phyloP scores from a whole-genome alignment of 2,888 invertebrate species.

The Erannis defoliaria region DNA sequence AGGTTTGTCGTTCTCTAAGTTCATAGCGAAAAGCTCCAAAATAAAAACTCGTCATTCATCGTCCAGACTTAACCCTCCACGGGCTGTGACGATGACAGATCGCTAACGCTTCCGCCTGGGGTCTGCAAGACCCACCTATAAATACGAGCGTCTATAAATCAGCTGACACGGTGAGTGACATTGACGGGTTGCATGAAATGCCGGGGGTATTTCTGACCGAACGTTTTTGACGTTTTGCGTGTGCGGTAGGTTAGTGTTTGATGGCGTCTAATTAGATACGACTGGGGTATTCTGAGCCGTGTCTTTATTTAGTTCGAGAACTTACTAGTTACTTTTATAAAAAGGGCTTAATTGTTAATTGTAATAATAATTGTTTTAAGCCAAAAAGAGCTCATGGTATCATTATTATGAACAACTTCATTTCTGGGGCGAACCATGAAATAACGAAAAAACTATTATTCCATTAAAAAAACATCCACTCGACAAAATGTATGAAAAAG shows the following conservation, averaged over 20 bases:
- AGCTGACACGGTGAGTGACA: slow-evolving; percentile 69
- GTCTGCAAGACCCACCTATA: slow-evolving; percentile 30
- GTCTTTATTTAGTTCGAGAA: slow-evolving; percentile 17
- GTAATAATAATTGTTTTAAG: too few species aligned
- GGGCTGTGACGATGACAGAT: slow-evolving; percentile 71
- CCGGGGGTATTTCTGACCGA: slow-evolving; percentile 54
- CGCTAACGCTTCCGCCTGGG: slow-evolving; percentile 62
- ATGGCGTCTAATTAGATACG: slow-evolving; percentile 30
- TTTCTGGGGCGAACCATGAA: too few species aligned
- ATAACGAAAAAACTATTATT: too few species aligned
- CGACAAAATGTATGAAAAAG: too few species aligned
- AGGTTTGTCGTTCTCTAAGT: too few species aligned
- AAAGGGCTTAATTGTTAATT: too few species aligned
- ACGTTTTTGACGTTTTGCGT: slow-evolving; percentile 39
- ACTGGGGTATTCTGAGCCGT: slow-evolving; percentile 11
- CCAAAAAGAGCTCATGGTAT: too few species aligned
- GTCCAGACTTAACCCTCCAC: slow-evolving; percentile 32
- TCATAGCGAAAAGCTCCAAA: slow-evolving; percentile 9
- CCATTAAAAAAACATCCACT: too few species aligned
- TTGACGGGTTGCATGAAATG: slow-evolving; percentile 72
- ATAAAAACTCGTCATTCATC: slow-evolving; percentile 29
- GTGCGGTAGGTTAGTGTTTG: slow-evolving; percentile 42
- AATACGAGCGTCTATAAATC: slow-evolving; percentile 49
- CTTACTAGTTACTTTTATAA: too few species aligned
- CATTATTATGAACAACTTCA: too few species aligned